Evolutionary conservation across 2,797 vertebrate genomes (phyloP).

Genomic region (Luscinia luscinia): DNA sequence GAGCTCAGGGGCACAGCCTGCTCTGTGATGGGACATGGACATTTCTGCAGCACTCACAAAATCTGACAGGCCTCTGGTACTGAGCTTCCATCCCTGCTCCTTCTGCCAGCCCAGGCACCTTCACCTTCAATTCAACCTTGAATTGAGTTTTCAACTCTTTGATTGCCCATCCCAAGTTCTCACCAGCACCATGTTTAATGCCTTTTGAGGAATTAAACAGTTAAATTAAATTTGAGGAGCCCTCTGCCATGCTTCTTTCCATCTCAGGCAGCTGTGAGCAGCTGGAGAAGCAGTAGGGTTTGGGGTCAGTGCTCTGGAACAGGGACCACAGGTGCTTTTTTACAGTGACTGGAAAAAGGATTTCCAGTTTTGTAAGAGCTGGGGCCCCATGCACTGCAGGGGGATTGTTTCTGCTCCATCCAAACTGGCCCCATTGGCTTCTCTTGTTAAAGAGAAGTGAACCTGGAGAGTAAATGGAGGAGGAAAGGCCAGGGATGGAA

Average conservation of each 20-base stretch:
- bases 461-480: neutral
- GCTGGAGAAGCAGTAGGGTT: fast-evolving
- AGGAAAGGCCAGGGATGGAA: neutral
- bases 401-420: neutral
- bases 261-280: neutral
- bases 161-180: neutral
- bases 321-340: neutral
- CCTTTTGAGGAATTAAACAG: neutral
- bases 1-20: neutral
- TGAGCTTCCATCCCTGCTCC: neutral
- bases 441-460: neutral
- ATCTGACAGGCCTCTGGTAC: neutral
- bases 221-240: no score
- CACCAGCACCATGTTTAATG: neutral
- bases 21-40: neutral
- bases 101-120: neutral
- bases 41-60: neutral
- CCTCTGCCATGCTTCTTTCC: neutral
- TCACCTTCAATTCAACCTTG: neutral
- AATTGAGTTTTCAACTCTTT: neutral
- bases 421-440: neutral
- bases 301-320: neutral
- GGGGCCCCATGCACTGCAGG: neutral
- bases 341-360: neutral
- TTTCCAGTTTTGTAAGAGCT: neutral